phyloP scores from a whole-genome alignment of 2,888 invertebrate species.

The Lingula anatina region DNA sequence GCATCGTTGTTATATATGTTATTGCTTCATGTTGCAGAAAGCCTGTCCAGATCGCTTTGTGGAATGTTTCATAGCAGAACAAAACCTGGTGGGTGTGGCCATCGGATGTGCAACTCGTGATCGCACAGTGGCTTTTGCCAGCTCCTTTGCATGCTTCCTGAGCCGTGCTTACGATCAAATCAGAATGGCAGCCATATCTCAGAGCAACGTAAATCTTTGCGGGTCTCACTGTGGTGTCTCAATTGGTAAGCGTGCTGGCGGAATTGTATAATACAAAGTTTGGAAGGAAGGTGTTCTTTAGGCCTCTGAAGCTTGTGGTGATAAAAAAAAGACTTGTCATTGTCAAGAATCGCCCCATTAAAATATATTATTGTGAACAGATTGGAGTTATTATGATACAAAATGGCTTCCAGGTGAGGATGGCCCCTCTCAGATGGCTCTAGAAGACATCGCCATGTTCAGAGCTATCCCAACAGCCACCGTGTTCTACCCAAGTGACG shows the following conservation, averaged over 20 bases:
- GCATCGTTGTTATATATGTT: neutral
- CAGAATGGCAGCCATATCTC: slow-evolving; percentile 98
- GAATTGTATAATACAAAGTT: too few relatives aligned
- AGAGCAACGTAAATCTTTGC: slow-evolving; percentile 92
- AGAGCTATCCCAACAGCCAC: slow-evolving; percentile 73
- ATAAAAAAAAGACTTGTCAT: too few relatives aligned
- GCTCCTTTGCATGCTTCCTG: slow-evolving; percentile 97
- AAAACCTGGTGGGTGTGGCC: slow-evolving; percentile 90
- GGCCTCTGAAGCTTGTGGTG: too few relatives aligned
- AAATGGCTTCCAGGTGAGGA: slow-evolving; percentile 83
- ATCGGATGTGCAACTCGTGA: slow-evolving; percentile 91
- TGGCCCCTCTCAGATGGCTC: slow-evolving; percentile 98
- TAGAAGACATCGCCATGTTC: slow-evolving; percentile 98
- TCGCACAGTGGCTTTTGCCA: slow-evolving; percentile 88
- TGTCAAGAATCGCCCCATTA: too few relatives aligned
- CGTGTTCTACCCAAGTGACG: slow-evolving; percentile 76
- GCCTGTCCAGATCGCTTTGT: slow-evolving; percentile 69
- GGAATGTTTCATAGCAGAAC: slow-evolving; percentile 99
- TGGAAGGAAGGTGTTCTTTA: too few relatives aligned
- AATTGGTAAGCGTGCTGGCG: slow-evolving; percentile 70
- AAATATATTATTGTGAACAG: too few relatives aligned
- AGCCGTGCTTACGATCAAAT: slow-evolving; percentile 96
- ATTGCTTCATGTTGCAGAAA: slow-evolving; percentile 26
- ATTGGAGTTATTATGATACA: too few relatives aligned
- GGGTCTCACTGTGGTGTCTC: slow-evolving; percentile 98